Evolutionary conservation across 2,113 vertebrate genomes (phyloP).

Genomic region (Nibea albiflora): DNA sequence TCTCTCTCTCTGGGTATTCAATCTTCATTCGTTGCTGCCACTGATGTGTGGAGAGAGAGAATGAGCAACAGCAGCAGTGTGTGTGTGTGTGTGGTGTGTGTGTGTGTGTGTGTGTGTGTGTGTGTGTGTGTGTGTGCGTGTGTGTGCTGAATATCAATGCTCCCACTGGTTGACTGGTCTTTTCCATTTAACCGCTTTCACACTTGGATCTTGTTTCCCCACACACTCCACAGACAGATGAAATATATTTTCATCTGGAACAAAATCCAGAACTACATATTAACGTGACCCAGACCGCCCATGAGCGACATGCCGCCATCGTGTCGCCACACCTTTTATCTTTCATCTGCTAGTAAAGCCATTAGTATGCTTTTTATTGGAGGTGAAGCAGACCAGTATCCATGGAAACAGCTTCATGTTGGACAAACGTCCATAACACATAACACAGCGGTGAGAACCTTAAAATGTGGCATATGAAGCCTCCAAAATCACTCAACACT

Average conservation of each 20-base stretch:
- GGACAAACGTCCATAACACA: too few species aligned
- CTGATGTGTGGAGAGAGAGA: slow-evolving; percentile 71
- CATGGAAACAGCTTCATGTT: neutral
- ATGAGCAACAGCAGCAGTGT: slow-evolving; percentile 58
- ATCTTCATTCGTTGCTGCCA: slow-evolving; percentile 73
- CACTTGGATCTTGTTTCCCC: slow-evolving; percentile 19
- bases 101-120: slow-evolving; percentile 35
- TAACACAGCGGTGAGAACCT: neutral
- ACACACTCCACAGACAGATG: neutral
- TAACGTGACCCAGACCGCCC: neutral
- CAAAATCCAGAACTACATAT: slow-evolving; percentile 4
- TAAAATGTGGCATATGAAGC: neutral
- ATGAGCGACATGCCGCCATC: neutral
- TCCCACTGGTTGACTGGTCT: slow-evolving; percentile 50
- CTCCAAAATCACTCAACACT: neutral
- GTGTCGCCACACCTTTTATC: neutral
- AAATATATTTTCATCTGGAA: slow-evolving; percentile 29
- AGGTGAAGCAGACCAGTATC: neutral
- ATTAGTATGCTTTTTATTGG: neutral
- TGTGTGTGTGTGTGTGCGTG: slow-evolving; percentile 33
- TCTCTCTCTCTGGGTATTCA: slow-evolving; percentile 61
- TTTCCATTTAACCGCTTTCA: slow-evolving; percentile 62
- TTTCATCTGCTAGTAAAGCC: neutral
- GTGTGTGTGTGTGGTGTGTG: slow-evolving; percentile 38
- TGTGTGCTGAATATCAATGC: slow-evolving; percentile 67